Base-by-base conservation (phyloP, 2,113 vertebrate species). In the Chauna torquata region DNA sequence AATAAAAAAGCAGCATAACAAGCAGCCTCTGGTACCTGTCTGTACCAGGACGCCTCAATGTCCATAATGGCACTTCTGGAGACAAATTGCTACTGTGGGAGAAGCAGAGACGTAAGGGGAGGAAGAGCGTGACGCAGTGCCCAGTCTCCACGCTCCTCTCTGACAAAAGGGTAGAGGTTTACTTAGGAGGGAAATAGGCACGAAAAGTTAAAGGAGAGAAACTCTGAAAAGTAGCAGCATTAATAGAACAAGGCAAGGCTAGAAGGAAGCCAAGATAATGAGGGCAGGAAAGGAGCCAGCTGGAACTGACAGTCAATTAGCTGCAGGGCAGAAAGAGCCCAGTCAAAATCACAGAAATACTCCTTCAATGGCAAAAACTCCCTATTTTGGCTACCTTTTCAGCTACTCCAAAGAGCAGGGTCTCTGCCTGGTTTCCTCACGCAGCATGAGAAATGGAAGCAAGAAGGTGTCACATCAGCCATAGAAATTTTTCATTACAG, bases 11-110 rank as follows among this genome's bases (percentile, higher is more conserved):
- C 59, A 76, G 38, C 17, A n/a, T 22, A 45, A 16, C 27, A 40
- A 52, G 5, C 17, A 42, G 0, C 3, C 0, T 2, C 3, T 12
- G 38, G 6, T 3, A 16, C 6, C 25, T 49, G 34, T 23, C 64
- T 18, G 30, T 2, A 1, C 16, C 6, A 2, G 68, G 20, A 23
- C 38, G 15, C 22, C 61, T 10, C 2, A 22, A 8, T 1, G 64
- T 16, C 84, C 59, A 6, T 6, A 30, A 3, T 14, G 24, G 77
- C n/a, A 3, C 65, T 49, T 49, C 40, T 13, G 59, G 11, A 72
- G 72, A 4, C 38, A 11, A 0, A 0, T 5, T 27, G 42, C 57
- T 74, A 2, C 80, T 3, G n/a, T 8, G 34, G 20, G 36, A 50
- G 54, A 11, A 45, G 42, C 70, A 32, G 4, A 15, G 27, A 34